Evolutionary conservation across 2,797 vertebrate genomes (phyloP).

Genomic region (Kryptopterus vitreolus): DNA sequence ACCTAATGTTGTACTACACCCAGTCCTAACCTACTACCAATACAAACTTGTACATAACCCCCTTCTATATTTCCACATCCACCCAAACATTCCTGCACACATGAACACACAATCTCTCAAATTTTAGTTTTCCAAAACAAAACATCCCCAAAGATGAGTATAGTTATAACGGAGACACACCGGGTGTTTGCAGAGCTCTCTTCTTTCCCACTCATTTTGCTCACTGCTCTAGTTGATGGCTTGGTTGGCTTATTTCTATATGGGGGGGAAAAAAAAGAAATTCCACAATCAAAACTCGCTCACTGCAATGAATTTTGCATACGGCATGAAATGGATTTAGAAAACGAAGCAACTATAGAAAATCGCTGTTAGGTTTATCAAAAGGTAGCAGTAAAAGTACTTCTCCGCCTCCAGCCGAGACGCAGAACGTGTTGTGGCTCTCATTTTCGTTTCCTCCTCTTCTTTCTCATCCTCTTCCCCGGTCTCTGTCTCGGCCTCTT

Average conservation of each 20-base stretch:
- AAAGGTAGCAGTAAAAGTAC: slow-evolving; percentile 62
- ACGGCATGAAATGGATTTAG: too few species aligned
- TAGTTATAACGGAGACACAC: slow-evolving; percentile 57
- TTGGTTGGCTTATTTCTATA: slow-evolving; percentile 88
- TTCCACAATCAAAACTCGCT: background rate
- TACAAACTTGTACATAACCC: too few species aligned
- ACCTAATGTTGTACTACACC: too few species aligned
- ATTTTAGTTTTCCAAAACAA: background rate
- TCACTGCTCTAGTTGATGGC: slow-evolving; percentile 83
- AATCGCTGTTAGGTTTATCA: too few species aligned
- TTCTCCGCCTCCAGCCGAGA: slow-evolving; percentile 89
- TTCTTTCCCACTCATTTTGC: slow-evolving; percentile 78
- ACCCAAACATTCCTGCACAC: background rate
- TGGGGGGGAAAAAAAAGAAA: slow-evolving; percentile 61
- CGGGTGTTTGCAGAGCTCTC: slow-evolving; percentile 71
- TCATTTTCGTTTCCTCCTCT: slow-evolving; percentile 69
- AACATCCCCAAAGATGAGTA: too few species aligned
- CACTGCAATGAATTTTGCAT: background rate
- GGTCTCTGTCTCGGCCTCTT: slow-evolving; percentile 68
- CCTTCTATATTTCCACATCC: too few species aligned
- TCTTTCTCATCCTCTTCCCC: slow-evolving; percentile 75
- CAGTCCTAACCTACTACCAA: too few species aligned
- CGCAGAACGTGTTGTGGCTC: slow-evolving; percentile 85
- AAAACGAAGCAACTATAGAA: too few species aligned
- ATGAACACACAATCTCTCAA: background rate